Base-by-base conservation (phyloP, 1,140 invertebrate genomes). In the Goniozus legneri region DNA sequence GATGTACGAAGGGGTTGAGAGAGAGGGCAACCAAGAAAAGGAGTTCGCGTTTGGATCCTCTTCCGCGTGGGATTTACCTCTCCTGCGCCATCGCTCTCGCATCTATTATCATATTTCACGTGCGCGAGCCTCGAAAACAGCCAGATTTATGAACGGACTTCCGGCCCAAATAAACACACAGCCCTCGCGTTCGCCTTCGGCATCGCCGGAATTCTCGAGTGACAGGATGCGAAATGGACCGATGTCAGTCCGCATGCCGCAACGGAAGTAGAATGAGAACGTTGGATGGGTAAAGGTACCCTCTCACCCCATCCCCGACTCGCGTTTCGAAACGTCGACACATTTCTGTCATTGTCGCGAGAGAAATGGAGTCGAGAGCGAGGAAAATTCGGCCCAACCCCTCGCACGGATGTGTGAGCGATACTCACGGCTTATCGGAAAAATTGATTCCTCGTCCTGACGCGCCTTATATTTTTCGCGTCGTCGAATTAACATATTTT, bases 61-160 rank as follows among this genome's bases (percentile, higher is more conserved):
- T 56, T 50, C 33, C 19, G 42, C 44, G 27, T n/a, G 24, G 44
- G 50, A 65, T 63, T 64, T 64, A 65, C 52, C 54, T 62, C 45
- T 50, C 32, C 33, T 31, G 22, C 40, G 56, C 52, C 52, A 59
- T 60, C 60, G 52, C 44, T 60, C 58, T 55, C 64, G 50, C 53
- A 62, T 64, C 60, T 65, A 67, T 65, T 64, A 67, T 65, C 61
- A 65, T 67, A 67, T 67, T 67, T 67, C 63, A 67, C 56, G 30
- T n/a, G n/a, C 27, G 45, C 40, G 60, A 57, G 49, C 56, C 61
- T 65, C 54, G 63, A 65, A 67, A 67, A 67, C 63, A 64, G 64
- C 58, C 58, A 65, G 64, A 67, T 67, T 67, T 67, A 67, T 65
- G 63, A 65, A 65, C 60, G 61, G 58, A 64, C 58, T 65, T 64